Base-by-base conservation (phyloP, 2,113 vertebrate species). In the Xerus inauris region DNA sequence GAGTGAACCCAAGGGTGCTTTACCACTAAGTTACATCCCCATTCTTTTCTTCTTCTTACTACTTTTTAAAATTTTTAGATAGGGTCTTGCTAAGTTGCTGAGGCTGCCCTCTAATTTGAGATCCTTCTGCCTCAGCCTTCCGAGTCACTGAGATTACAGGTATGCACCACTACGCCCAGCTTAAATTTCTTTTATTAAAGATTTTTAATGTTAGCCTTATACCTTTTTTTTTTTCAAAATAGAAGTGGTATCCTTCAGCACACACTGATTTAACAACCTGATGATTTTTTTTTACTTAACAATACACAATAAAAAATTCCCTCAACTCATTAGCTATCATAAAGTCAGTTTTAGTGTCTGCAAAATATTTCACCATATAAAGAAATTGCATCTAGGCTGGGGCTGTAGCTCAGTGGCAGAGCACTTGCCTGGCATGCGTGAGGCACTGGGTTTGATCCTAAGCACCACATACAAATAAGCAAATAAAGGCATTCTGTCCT, bases 301-400 rank as follows among this genome's bases (percentile, higher is more conserved):
- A 62, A 84, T 42, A 81, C 28, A 93, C 40, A 77, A 76, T 62
- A 10, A 89, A 75, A 51, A 59, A 76, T 62, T 96, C 47, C 35
- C 26, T 49, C 26, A 91, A 75, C 26, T 76, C 30, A 59, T 32
- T 82, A 89, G 73, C 76, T 54, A 88, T 32, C 67, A 94, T 38
- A 83, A 80, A 87, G 35, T 87, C 9, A 86, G 10, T 62, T 54
- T 87, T 83, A 81, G 8, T 64, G 4, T 81, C 40, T 95, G n/a
- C 17, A 26, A 67, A 87, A 88, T 79, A 83, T 54, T 94, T 20
- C 14, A 84, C 26, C 47, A 72, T 51, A 47, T 77, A 75, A 87
- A 96, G 57, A 92, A 96, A 85, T 19, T 17, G 89, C 73, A 62
- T 67, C 69, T n/a, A n/a, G n/a, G n/a, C n/a, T n/a, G n/a, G n/a